Conservation (phyloP, 1,140 invertebrate genomes). For the Musca domestica region DNA sequence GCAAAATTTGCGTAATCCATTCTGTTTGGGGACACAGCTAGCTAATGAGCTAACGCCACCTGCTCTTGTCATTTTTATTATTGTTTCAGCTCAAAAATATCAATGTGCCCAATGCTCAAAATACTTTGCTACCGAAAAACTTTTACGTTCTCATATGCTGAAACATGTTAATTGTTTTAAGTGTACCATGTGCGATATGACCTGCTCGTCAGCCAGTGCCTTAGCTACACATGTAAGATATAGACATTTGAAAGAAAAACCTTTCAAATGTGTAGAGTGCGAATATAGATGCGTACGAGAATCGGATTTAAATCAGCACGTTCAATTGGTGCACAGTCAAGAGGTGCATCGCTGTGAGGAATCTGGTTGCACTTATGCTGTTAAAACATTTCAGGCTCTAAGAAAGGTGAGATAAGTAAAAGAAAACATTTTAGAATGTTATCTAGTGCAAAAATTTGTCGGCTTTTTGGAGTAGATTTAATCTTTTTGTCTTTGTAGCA, state of each 20-base stretch:
- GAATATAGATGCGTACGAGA: constrained; percentile 70
- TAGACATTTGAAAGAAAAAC: constrained; percentile 71
- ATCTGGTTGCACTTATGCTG: constrained; percentile 60
- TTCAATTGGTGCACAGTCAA: constrained; percentile 56
- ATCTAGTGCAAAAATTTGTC: too few species aligned
- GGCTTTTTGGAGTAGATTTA: too few species aligned
- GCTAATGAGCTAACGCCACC: not conserved
- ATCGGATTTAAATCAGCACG: constrained; percentile 71
- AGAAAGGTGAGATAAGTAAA: constrained; percentile 55
- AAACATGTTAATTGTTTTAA: constrained; percentile 87
- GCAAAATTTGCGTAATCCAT: not conserved
- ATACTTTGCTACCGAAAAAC: constrained; percentile 71
- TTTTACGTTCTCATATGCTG: constrained; percentile 80
- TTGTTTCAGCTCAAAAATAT: constrained; percentile 64
- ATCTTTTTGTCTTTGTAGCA: constrained; percentile 39
- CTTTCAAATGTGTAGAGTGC: constrained; percentile 75
- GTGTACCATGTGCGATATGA: constrained; percentile 89
- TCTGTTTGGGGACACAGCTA: not conserved
- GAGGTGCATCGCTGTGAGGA: constrained; percentile 51
- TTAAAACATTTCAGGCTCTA: constrained; percentile 57
- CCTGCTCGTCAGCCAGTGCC: constrained; percentile 72
- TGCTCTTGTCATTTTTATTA: constrained; percentile 2
- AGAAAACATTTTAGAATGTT: too few species aligned
- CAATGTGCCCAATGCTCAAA: constrained; percentile 81
- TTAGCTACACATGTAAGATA: constrained; percentile 81